These are phyloP conservation scores for Coregonus ussuriensis DNA, from an alignment of 2,797 vertebrate species.

Conservation along the genomic window DNA sequence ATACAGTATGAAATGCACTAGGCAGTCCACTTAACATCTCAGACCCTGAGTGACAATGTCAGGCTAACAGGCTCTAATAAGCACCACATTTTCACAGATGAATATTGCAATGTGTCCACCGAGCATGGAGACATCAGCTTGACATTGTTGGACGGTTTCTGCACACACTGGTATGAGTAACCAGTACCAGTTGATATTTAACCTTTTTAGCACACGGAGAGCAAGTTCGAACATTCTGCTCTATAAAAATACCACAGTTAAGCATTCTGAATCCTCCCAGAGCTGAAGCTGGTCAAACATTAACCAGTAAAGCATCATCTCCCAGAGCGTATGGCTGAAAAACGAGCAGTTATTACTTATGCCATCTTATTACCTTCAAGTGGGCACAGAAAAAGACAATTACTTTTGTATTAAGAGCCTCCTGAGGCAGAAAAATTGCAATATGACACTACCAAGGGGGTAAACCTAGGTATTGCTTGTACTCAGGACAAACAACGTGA, in stretches of 20 bases:
- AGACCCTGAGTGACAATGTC: constrained; percentile 58
- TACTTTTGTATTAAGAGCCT: constrained; percentile 64
- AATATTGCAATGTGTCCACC: not conserved
- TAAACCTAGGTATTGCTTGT: constrained; percentile 60
- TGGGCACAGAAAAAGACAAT: constrained; percentile 56
- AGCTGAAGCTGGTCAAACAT: constrained; percentile 50
- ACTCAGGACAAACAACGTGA: constrained; percentile 52
- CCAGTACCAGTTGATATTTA: constrained; percentile 29
- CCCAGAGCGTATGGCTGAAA: constrained; percentile 1
- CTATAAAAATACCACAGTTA: constrained; percentile 18
- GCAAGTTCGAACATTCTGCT: constrained; percentile 10
- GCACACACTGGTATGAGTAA: constrained; percentile 7
- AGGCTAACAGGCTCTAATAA: constrained; percentile 69
- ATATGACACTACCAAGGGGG: constrained; percentile 56
- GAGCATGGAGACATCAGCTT: constrained; percentile 1
- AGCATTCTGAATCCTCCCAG: constrained; percentile 36
- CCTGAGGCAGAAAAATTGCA: constrained; percentile 36
- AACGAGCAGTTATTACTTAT: constrained; percentile 31
- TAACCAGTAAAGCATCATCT: constrained; percentile 54
- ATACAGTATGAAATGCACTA: constrained; percentile 58
- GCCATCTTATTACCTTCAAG: constrained; percentile 42
- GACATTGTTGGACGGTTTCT: not conserved
- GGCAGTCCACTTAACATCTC: constrained; percentile 54
- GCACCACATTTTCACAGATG: constrained; percentile 54
- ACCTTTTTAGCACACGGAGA: constrained; percentile 22